These are phyloP conservation scores for Drosophila littoralis DNA, from an alignment of 1,140 invertebrate genomes.

Conservation along the genomic window DNA sequence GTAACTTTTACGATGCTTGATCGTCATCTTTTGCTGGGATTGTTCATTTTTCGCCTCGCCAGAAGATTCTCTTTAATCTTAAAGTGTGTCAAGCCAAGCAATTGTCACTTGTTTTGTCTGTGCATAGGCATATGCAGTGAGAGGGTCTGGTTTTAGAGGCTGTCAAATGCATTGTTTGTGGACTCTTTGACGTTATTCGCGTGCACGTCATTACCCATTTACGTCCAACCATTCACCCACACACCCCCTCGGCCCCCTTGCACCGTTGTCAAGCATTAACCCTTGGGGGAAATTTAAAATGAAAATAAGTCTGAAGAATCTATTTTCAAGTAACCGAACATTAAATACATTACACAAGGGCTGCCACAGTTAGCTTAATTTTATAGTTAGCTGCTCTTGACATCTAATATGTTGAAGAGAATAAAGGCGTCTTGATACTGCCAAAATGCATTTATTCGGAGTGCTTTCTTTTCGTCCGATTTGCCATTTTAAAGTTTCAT, in stretches of 20 bases:
- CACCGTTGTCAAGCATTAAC: slow-evolving; percentile 2
- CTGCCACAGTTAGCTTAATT: too few relatives aligned
- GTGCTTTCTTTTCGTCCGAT: too few relatives aligned
- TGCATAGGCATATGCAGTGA: slow-evolving; percentile 28
- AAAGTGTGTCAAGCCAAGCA: slow-evolving; percentile 80
- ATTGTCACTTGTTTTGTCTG: slow-evolving; percentile 62
- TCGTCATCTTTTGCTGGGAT: slow-evolving; percentile 1
- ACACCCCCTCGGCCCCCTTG: neutral
- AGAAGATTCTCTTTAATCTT: slow-evolving; percentile 16
- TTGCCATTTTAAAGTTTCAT: too few relatives aligned
- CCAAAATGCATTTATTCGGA: too few relatives aligned
- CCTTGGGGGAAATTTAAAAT: slow-evolving; percentile 16
- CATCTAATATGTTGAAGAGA: too few relatives aligned
- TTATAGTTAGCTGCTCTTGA: too few relatives aligned
- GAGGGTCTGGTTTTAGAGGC: slow-evolving; percentile 12
- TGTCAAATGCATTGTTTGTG: slow-evolving; percentile 14
- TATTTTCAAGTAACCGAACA: neutral
- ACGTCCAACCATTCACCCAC: too few relatives aligned
- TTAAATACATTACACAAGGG: neutral
- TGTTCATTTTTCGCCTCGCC: slow-evolving; percentile 22
- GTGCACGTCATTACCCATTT: slow-evolving; percentile 34
- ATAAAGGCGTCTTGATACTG: too few relatives aligned
- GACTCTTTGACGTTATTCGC: slow-evolving; percentile 35
- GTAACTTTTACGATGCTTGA: slow-evolving; percentile 1
- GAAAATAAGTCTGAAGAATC: neutral